phyloP scores from a whole-genome alignment of 2,888 invertebrate genomes.

The Scaptomyza parva region DNA sequence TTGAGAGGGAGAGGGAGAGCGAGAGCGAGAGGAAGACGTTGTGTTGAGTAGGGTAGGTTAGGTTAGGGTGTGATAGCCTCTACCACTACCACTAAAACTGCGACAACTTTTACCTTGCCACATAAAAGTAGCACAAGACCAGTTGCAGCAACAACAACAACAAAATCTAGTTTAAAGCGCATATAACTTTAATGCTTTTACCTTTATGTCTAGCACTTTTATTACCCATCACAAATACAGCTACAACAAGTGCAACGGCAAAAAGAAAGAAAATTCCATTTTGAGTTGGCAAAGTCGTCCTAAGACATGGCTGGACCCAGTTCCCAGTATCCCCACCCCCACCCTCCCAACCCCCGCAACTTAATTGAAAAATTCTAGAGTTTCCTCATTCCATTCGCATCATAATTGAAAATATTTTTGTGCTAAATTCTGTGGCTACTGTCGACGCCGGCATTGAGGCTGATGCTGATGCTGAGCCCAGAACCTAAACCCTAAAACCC shows the following conservation, averaged over 20 bases:
- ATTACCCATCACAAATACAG: constrained; percentile 52
- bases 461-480: constrained; percentile 17
- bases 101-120: constrained; percentile 77
- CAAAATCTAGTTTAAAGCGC: constrained; percentile 70
- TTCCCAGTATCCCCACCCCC: no score
- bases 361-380: constrained; percentile 79
- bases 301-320: constrained; percentile 22
- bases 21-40: no score
- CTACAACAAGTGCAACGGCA: constrained; percentile 28
- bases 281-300: constrained; percentile 46
- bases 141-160: constrained; percentile 28
- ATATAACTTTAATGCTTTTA: constrained; percentile 78
- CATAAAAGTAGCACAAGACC: constrained; percentile 62
- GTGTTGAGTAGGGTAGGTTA: no score
- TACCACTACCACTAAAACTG: constrained; percentile 60
- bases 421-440: constrained; percentile 65
- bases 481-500: constrained; percentile 23
- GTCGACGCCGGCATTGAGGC: constrained; percentile 9
- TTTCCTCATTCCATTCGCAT: constrained; percentile 67
- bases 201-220: constrained; percentile 78
- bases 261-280: constrained; percentile 68
- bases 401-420: constrained; percentile 80
- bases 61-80: constrained; percentile 5
- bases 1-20: constrained; percentile 10
- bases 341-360: constrained; percentile 33